These are phyloP conservation scores for Florisuga fusca DNA, from an alignment of 2,797 vertebrate species.

Conservation along the genomic window DNA sequence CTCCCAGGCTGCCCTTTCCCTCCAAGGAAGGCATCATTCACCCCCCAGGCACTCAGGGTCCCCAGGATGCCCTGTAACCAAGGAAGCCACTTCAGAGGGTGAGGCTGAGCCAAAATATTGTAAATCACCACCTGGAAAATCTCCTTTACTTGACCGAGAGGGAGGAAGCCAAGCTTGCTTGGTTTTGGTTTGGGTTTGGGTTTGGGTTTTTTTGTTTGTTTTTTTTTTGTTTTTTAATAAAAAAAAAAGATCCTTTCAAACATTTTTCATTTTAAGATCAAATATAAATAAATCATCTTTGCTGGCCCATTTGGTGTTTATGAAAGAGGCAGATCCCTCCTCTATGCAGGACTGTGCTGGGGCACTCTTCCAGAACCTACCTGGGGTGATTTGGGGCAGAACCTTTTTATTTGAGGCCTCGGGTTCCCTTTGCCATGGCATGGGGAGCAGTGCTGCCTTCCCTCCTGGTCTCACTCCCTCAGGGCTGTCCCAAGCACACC, in stretches of 20 bases:
- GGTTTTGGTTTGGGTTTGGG: too few relatives aligned
- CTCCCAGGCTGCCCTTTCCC: not conserved
- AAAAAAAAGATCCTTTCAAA: too few relatives aligned
- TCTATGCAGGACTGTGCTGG: not conserved
- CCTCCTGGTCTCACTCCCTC: too few relatives aligned
- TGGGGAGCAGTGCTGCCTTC: not conserved
- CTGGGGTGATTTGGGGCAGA: not conserved
- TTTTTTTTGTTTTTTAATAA: too few relatives aligned
- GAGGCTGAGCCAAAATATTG: not conserved
- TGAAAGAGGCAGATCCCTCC: not conserved
- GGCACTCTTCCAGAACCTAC: too few relatives aligned
- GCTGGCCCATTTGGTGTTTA: not conserved
- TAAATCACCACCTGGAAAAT: not conserved
- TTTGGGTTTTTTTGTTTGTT: too few relatives aligned
- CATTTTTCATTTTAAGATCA: not conserved
- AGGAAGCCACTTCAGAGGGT: not conserved
- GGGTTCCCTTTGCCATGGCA: not conserved
- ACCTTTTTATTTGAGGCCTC: too few relatives aligned
- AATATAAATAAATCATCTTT: not conserved
- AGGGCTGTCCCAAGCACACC: accelerated
- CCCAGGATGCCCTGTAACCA: too few relatives aligned
- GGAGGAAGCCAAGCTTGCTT: too few relatives aligned
- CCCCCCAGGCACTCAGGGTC: not conserved
- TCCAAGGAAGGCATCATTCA: not conserved
- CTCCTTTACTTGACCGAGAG: not conserved